phyloP scores from a whole-genome alignment of 2,888 invertebrate genomes.

The Ochlodes sylvanus region DNA sequence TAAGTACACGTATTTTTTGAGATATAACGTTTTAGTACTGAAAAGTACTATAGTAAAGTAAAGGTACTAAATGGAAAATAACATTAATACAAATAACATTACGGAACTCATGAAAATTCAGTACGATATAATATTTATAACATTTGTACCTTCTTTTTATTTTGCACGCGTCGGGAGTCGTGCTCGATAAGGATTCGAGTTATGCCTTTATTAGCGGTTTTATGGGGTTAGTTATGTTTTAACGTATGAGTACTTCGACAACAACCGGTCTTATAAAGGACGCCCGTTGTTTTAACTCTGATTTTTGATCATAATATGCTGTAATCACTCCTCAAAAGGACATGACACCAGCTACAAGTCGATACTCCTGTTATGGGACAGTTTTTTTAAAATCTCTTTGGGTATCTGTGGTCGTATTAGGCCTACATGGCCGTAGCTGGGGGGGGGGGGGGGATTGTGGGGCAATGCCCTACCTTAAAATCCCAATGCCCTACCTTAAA shows the following conservation, averaged over 20 bases:
- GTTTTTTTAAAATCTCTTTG: too few relatives aligned
- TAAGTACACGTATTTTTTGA: too few relatives aligned
- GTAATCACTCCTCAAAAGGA: background rate
- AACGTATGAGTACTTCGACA: background rate
- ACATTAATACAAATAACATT: background rate
- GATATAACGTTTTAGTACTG: too few relatives aligned
- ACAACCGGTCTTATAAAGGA: background rate
- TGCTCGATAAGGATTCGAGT: slow-evolving; percentile 28
- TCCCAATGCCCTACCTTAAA: too few relatives aligned
- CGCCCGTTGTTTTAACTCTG: background rate
- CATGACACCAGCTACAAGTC: background rate
- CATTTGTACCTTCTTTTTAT: background rate
- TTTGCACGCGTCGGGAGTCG: slow-evolving; percentile 2
- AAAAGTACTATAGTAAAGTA: background rate
- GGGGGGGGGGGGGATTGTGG: too few relatives aligned
- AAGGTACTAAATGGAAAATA: too few relatives aligned
- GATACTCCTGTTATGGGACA: background rate
- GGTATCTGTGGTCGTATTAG: too few relatives aligned
- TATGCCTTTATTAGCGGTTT: slow-evolving; percentile 27
- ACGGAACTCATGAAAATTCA: slow-evolving; percentile 7
- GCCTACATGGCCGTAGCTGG: too few relatives aligned
- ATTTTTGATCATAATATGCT: background rate
- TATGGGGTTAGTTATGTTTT: slow-evolving; percentile 6
- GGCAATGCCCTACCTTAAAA: too few relatives aligned
- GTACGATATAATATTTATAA: background rate